Conservation (phyloP, 2,888 invertebrate genomes). For the Calliscelio sp. region DNA sequence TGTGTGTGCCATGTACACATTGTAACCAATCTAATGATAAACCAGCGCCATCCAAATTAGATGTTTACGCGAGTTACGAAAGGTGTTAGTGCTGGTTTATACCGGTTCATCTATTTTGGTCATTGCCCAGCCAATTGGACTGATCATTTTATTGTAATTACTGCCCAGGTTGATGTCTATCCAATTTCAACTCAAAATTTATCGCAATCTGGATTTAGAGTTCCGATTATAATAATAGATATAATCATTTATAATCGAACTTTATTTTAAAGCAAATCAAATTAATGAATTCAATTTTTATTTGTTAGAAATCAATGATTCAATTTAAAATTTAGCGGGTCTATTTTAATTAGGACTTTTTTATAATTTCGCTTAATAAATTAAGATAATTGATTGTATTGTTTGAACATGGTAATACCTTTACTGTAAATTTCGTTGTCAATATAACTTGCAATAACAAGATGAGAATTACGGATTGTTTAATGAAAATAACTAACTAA, state of each 20-base stretch:
- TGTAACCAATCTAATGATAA: slow-evolving; percentile 64
- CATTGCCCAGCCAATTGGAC: background rate
- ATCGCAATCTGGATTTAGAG: too few species aligned
- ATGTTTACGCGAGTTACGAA: slow-evolving; percentile 37
- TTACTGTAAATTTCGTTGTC: background rate
- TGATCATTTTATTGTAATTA: background rate
- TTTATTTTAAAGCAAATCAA: too few species aligned
- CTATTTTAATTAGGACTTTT: too few species aligned
- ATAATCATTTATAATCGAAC: too few species aligned
- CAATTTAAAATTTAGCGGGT: too few species aligned
- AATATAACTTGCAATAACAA: background rate
- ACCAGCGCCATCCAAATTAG: slow-evolving; percentile 41
- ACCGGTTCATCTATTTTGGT: slow-evolving; percentile 8
- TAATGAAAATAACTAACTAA: slow-evolving; percentile 5
- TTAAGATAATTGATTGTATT: too few species aligned
- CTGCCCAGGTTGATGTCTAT: background rate
- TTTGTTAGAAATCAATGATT: too few species aligned
- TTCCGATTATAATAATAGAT: too few species aligned
- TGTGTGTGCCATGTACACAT: slow-evolving; percentile 49
- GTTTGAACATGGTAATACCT: too few species aligned
- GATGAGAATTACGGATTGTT: background rate
- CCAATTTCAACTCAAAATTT: background rate
- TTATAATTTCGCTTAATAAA: too few species aligned
- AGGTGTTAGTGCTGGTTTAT: slow-evolving; percentile 8
- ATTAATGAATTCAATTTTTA: too few species aligned